Evolutionary conservation across 2,113 vertebrate genomes (phyloP).

Genomic region (Parus major): DNA sequence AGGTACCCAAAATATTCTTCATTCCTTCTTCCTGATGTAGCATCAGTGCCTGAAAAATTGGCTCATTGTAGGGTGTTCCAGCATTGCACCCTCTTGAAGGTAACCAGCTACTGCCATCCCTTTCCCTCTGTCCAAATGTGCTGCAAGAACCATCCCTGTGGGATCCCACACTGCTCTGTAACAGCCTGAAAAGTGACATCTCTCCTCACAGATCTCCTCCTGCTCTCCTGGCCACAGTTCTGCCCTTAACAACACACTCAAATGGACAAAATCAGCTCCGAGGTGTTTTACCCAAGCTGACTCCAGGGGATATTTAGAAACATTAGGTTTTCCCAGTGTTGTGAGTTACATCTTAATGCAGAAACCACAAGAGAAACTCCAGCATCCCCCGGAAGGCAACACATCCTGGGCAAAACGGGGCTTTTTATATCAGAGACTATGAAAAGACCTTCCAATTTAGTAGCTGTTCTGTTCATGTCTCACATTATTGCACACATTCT

Average conservation of each 20-base stretch:
- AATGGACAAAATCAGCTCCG: not conserved
- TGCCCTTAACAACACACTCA: not conserved
- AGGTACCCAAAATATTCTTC: accelerated
- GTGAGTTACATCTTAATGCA: not conserved
- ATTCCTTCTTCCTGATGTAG: not conserved
- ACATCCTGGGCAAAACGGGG: not conserved
- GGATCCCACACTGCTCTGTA: accelerated
- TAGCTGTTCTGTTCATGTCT: not conserved
- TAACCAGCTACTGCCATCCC: not conserved
- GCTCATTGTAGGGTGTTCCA: not conserved
- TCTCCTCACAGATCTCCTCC: not conserved
- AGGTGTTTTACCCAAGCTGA: not conserved
- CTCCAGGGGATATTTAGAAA: not conserved
- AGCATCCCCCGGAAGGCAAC: not conserved
- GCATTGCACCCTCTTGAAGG: not conserved
- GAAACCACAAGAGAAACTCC: not conserved
- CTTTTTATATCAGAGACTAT: constrained; percentile 23
- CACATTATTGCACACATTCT: not conserved
- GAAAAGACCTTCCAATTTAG: constrained; percentile 42
- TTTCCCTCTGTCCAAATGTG: not conserved
- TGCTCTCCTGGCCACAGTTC: not conserved
- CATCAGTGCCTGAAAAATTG: not conserved
- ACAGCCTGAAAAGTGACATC: not conserved
- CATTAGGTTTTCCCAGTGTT: not conserved
- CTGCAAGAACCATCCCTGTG: not conserved